Base-by-base conservation (phyloP, 64 coral and sea anemone genomes). In the Montipora efflorescens region DNA sequence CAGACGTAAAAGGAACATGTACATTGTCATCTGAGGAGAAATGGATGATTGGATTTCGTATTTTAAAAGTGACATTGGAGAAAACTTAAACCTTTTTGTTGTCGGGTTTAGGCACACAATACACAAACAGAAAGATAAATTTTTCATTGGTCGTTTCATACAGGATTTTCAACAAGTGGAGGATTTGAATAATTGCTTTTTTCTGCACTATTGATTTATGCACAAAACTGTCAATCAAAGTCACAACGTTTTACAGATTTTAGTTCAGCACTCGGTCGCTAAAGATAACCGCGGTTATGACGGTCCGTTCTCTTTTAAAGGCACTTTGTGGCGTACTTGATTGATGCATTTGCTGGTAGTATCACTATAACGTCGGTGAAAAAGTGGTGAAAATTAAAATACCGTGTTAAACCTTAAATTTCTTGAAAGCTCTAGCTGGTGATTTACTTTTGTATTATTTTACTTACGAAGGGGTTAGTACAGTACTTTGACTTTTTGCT, bases 11-110 rank as follows among this genome's bases (percentile, higher is more conserved):
- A 47, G 58, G 47, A 67, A 10, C 62, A 84, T 84, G 15, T 23
- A 16, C 7, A 10, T 48, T 84, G 16, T 4, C 5, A 25, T 68
- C 48, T 84, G 81, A 47, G 13, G 67, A 47, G 81, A 67, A 84
- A 82, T 36, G 36, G 10, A 84, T 84, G 47, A 84, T 84, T 36
- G 18, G 36, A 59, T 84, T 47, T 84, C 81, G 6, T 66, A 55
- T 55, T 55, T 55, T 5, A 55, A 55, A 55, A 10, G 10, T 10
- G 52, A 10, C 52, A 7, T 55, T 7, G 52, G 20, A 36, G 36
- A 36, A 36, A 36, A 36, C 36, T 36, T 36, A 36, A 36, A 2
- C 36, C 36, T 36, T 36, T 23, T 75, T 75, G 20, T 75, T 75
- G 20, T 10, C 5, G 5, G 52, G 61, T 11, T 12, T 64, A 12